Base-by-base conservation (phyloP, 1,140 invertebrate genomes). In the Drosophila littoralis region DNA sequence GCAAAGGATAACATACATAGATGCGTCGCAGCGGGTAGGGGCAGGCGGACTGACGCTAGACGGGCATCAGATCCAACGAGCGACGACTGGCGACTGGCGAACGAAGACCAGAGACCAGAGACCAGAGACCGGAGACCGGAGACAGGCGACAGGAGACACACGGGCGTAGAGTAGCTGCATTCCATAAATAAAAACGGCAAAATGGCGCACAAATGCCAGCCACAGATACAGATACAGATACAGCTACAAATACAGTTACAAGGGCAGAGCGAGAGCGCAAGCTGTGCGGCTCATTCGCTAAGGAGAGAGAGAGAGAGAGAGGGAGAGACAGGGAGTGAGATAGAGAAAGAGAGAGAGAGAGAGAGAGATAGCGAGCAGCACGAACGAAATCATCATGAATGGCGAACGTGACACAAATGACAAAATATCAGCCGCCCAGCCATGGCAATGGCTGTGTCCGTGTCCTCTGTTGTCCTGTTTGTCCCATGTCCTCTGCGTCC, bases 401-500 rank as follows among this genome's bases (percentile, higher is more conserved):
- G 84, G 83, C 73, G 84, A 88, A 88, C 83, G 83, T 88, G 83
- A 88, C 83, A 88, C 77, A 88, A 88, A 88, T 88, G 83, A 88
- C 83, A 88, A 88, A 88, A 89, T 88, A 88, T 88, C 84, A 83
- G 85, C 72, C 54, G 66, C 54, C 52, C 75, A 65, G 73, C 81
- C 74, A 85, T 75, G 77, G 63, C 81, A 81, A 77, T 77, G 75
- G 65, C 64, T 64, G 52, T 77, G 60, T 75, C 70, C 61, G 10
- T 51, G 33, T 22, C n/a, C 60, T 38, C 8, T 7, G 7, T 35
- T 9, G 7, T 40, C 22, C 58, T 67, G 28, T 42, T 32, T 64
- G 73, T 55, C 65, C 57, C 55, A 59, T 48, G 52, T 65, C 38
- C 67, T 51, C 36, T 7, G 38, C 40, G 70, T 51, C 58, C 46